Percentiles rank a stretch among this genome's conserved stretches.
Evolutionary conservation across 2,113 vertebrate genomes (phyloP).

Genomic region (Elephantulus edwardii): DNA sequence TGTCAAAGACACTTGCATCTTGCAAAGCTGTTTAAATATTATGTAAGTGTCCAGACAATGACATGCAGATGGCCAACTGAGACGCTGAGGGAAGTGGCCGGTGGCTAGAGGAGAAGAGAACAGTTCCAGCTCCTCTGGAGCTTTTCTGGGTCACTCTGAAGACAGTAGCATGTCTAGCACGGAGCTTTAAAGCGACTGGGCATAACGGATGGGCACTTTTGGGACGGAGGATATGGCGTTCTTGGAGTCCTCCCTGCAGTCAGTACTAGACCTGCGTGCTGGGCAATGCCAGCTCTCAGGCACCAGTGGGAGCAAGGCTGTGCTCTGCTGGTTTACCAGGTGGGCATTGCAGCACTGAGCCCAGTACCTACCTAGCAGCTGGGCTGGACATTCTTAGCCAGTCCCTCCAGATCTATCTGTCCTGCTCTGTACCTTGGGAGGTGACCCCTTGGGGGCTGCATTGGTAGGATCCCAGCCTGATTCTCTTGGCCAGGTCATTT

Average conservation of each 20-base stretch:
- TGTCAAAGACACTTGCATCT: background rate
- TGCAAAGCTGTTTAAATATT: background rate
- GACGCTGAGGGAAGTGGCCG: background rate
- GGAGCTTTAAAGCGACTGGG: background rate
- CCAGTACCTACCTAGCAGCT: fast-evolving
- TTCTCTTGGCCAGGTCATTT: background rate
- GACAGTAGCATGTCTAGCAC: fast-evolving
- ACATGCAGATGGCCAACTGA: background rate
- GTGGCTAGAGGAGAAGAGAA: background rate
- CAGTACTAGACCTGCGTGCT: background rate
- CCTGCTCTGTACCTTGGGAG: background rate
- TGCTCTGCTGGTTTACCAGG: fast-evolving
- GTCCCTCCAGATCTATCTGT: background rate
- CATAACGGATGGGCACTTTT: fast-evolving
- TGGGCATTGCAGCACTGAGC: fast-evolving
- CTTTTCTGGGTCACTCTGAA: background rate
- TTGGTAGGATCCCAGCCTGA: background rate
- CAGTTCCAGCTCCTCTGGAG: background rate
- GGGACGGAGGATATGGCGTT: background rate
- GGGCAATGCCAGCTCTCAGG: background rate
- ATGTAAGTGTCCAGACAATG: background rate
- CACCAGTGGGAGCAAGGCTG: fast-evolving
- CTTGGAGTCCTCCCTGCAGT: no score
- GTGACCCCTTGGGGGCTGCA: background rate
- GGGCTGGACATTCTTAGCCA: no score